Conservation (phyloP, 2,113 vertebrate genomes). For the Pachyramphus minor region DNA sequence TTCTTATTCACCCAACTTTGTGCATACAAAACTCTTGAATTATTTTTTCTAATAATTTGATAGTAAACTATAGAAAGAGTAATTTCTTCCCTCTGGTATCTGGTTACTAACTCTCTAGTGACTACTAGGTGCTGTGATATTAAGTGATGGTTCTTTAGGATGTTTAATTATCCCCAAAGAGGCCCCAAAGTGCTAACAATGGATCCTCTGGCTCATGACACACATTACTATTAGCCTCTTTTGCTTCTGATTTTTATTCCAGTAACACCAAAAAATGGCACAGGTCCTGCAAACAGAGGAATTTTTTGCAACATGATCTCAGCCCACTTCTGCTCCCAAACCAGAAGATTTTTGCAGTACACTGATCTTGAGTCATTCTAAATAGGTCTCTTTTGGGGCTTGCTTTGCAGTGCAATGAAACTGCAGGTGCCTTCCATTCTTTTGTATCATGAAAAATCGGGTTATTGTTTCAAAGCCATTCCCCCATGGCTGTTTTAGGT, state of each 20-base stretch:
- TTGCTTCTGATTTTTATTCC: conserved; percentile 1
- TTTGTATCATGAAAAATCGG: not conserved
- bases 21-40: not conserved
- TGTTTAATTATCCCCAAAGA: conserved; percentile 24
- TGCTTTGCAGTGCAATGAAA: not conserved
- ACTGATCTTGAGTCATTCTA: not conserved
- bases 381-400: not conserved
- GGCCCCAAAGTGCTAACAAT: conserved; percentile 30
- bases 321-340: not conserved
- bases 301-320: not conserved
- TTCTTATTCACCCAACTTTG: not conserved
- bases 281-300: not conserved
- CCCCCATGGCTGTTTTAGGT: not conserved
- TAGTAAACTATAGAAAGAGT: not conserved
- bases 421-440: not conserved
- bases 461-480: not conserved
- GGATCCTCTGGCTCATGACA: conserved; percentile 10
- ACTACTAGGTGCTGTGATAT: not conserved
- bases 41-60: not conserved
- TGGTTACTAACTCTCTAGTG: not conserved
- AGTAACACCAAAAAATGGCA: not conserved
- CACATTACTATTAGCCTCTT: not conserved
- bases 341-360: not conserved
- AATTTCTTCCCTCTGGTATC: not conserved
- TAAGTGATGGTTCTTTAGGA: conserved; percentile 22